Evolutionary conservation across 2,113 vertebrate genomes (phyloP).

Genomic region (Nerophis lumbriciformis): DNA sequence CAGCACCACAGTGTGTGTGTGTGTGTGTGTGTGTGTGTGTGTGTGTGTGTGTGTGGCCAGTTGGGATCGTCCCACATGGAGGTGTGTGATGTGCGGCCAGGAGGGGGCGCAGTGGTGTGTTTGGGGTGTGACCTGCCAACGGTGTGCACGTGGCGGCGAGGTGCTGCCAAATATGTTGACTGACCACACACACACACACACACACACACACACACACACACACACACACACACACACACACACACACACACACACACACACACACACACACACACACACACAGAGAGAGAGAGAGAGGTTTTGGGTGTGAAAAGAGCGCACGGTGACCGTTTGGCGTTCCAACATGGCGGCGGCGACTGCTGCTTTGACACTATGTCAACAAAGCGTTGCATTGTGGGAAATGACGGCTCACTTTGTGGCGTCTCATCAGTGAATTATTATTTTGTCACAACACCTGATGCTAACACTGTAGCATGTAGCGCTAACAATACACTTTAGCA

Average conservation of each 20-base stretch:
- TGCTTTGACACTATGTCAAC: background rate
- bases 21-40: slow-evolving; percentile 20
- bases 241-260: too few relatives aligned
- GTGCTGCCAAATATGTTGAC: slow-evolving; percentile 56
- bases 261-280: too few relatives aligned
- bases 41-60: slow-evolving; percentile 10
- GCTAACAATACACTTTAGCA: too few relatives aligned
- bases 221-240: too few relatives aligned
- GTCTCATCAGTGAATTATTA: too few relatives aligned
- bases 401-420: too few relatives aligned
- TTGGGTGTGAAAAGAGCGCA: slow-evolving; percentile 44
- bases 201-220: slow-evolving; percentile 16
- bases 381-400: background rate
- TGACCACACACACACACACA: slow-evolving; percentile 43
- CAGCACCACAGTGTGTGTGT: slow-evolving; percentile 77
- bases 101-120: slow-evolving; percentile 5
- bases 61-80: slow-evolving; percentile 39
- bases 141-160: slow-evolving; percentile 38
- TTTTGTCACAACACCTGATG: too few relatives aligned
- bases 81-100: slow-evolving; percentile 64
- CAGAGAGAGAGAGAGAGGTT: slow-evolving; percentile 12
- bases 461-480: too few relatives aligned
- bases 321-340: slow-evolving; percentile 37
- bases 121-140: slow-evolving; percentile 54
- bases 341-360: slow-evolving; percentile 14